Evolutionary conservation across 2,888 invertebrate species (phyloP), one percentile per base, ranked within the genome.

Genomic region (Eristalis tenax): DNA sequence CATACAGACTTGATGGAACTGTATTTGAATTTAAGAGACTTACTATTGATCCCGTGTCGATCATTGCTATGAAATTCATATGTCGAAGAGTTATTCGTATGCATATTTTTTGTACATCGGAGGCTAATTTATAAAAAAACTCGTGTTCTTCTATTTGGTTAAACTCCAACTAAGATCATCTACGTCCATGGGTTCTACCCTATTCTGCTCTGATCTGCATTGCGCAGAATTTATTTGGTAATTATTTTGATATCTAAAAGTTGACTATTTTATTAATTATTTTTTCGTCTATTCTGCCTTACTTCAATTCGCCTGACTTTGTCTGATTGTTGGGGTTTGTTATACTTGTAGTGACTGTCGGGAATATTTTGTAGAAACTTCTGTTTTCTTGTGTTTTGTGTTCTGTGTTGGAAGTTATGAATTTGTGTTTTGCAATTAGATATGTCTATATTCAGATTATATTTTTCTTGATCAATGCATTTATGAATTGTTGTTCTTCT

Each of bases 81-180:
- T n/a, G n/a, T n/a, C n/a, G 80, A 73, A n/a, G 74, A 68, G 26
- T 26, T 26, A 38, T 63, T 61, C 22, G 80, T 80, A 35, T 73
- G 50, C 15, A 80, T 70, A n/a, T 74, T 26, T 26, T 26, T 4
- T 4, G 2, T 26, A 26, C 26, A 26, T 26, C 26, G 2, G 26
- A 26, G 26, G 26, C 26, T 4, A 68, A 43, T 73, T 80, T 18
- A 63, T 68, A n/a, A 81, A 74, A 69, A 69, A 81, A 81, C 57
- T 81, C 69, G n/a, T 81, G 23, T 50, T 66, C 63, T 23, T 70
- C 73, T 43, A 81, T 75, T 64, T 69, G 69, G 11, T 70, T 81
- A 64, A 64, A 26, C 2, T 81, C 75, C 18, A 15, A 35, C 28
- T 73, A 23, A 84, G 57, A 15, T 3, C 22, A 4, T 57, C 43